Percentiles rank a stretch among this genome's conserved stretches.
These are phyloP conservation scores for Paguma larvata DNA, from an alignment of 2,797 vertebrate genomes.

Conservation along the genomic window DNA sequence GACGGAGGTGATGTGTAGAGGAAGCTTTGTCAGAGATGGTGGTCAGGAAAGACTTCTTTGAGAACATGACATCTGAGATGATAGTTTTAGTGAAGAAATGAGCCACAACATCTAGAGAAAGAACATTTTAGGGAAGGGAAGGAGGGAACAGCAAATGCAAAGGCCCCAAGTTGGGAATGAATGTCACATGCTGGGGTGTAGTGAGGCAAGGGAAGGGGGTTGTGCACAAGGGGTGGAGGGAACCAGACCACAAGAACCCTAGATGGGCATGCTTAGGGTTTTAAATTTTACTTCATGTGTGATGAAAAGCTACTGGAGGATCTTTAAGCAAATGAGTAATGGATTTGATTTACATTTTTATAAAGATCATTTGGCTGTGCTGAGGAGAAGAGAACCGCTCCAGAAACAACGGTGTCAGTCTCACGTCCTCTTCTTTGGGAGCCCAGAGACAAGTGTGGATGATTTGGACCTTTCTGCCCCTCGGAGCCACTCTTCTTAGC, in stretches of 20 bases:
- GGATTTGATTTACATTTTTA: background rate
- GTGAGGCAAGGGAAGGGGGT: background rate
- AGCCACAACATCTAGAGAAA: background rate
- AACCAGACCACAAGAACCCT: background rate
- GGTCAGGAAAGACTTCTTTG: background rate
- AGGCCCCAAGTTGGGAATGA: background rate
- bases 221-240: background rate
- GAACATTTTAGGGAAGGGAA: background rate
- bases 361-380: background rate
- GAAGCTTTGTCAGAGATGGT: background rate
- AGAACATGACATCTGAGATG: background rate
- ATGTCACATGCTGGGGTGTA: background rate
- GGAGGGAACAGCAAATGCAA: background rate
- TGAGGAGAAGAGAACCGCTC: background rate
- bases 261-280: background rate
- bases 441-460: background rate
- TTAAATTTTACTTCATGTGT: background rate
- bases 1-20: background rate
- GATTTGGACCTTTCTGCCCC: background rate
- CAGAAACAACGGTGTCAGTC: background rate
- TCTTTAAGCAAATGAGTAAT: background rate
- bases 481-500: background rate
- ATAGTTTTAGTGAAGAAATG: background rate
- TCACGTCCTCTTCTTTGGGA: background rate
- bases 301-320: background rate